phyloP scores from a whole-genome alignment of 1,140 invertebrate genomes.

The Nasonia longicornis region DNA sequence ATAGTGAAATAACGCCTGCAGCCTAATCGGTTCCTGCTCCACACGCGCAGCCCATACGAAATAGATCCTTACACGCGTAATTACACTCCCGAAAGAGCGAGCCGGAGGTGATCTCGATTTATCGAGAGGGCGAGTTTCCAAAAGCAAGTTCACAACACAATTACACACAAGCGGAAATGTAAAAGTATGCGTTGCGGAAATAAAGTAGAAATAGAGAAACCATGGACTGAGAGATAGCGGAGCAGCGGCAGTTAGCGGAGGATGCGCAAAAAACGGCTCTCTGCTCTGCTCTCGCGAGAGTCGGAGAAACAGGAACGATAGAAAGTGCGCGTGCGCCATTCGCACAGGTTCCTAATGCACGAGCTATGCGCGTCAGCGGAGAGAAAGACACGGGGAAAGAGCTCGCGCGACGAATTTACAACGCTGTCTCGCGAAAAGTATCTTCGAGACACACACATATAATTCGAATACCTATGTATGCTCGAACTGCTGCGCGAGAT shows the following conservation, averaged over 20 bases:
- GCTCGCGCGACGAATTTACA: background rate
- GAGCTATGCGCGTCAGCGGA: background rate
- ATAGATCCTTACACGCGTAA: background rate
- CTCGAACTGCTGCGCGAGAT: background rate
- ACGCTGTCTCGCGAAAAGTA: too few relatives aligned
- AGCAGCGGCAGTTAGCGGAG: background rate
- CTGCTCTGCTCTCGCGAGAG: background rate
- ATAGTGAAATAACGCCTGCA: background rate
- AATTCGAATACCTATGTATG: too few relatives aligned
- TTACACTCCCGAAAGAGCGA: background rate
- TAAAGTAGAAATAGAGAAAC: conserved; percentile 10
- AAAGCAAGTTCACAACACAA: background rate
- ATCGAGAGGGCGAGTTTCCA: background rate
- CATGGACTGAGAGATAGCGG: background rate
- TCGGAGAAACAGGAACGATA: conserved; percentile 32
- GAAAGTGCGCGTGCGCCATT: conserved; percentile 30
- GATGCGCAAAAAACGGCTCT: conserved; percentile 16
- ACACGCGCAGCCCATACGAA: background rate
- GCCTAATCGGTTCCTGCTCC: conserved; percentile 3
- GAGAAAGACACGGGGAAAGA: background rate
- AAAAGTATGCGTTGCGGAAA: background rate
- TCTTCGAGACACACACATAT: too few relatives aligned
- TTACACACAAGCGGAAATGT: background rate
- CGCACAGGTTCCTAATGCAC: conserved; percentile 11
- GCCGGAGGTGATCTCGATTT: background rate